phyloP scores from a whole-genome alignment of 2,113 vertebrate genomes.

The Amphilophus citrinellus region DNA sequence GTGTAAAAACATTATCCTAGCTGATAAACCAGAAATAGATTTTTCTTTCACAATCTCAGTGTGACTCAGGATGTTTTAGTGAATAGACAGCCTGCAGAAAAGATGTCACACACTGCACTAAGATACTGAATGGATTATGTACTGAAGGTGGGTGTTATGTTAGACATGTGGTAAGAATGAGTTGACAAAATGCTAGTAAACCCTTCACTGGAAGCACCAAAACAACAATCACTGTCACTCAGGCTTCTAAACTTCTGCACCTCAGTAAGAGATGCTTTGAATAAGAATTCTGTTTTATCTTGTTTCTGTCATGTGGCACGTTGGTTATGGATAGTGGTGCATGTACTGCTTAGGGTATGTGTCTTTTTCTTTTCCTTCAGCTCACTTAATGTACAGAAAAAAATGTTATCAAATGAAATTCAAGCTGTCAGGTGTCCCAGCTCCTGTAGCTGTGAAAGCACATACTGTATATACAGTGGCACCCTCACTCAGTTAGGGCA shows the following conservation, averaged over 20 bases:
- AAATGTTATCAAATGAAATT: constrained; percentile 18
- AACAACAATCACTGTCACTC: constrained; percentile 4
- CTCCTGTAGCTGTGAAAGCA: constrained; percentile 10
- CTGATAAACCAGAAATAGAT: constrained; percentile 6
- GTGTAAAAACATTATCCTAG: background rate
- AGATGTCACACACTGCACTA: background rate
- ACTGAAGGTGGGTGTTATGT: background rate
- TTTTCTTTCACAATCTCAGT: constrained; percentile 5
- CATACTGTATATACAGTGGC: background rate
- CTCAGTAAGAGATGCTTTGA: background rate
- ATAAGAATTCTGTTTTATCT: background rate
- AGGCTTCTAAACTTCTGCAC: background rate
- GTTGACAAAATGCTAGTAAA: background rate
- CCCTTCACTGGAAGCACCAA: background rate
- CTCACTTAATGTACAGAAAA: background rate
- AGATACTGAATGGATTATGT: background rate
- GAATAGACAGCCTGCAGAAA: constrained; percentile 19
- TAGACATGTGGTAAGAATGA: background rate
- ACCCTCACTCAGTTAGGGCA: background rate
- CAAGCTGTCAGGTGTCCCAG: constrained; percentile 3
- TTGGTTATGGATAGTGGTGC: background rate
- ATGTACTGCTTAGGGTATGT: background rate
- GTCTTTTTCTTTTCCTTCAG: background rate
- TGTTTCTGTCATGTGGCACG: background rate
- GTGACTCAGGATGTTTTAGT: constrained; percentile 35